These are phyloP conservation scores for Zelostemma sp. DNA, from an alignment of 1,140 invertebrate species.

Conservation along the genomic window DNA sequence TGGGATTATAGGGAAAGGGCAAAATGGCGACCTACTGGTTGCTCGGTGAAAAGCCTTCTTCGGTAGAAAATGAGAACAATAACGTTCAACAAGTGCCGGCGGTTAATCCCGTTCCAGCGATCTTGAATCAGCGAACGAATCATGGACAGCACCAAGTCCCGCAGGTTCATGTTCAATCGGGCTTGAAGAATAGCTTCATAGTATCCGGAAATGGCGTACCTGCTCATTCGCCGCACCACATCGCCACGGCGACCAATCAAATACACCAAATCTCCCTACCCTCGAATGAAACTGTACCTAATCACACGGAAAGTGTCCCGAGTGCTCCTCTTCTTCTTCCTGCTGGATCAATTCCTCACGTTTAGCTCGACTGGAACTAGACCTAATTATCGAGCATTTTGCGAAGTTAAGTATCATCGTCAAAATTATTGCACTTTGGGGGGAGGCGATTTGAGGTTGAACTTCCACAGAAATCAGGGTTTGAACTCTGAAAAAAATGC, in stretches of 20 bases:
- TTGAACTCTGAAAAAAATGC: too few species aligned
- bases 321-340: constrained; percentile 60
- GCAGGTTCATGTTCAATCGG: constrained; percentile 23
- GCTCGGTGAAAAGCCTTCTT: constrained; percentile 77
- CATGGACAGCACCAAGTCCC: constrained; percentile 11
- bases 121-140: constrained; percentile 17
- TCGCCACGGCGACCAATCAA: constrained; percentile 36
- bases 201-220: constrained; percentile 58
- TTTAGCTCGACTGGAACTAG: constrained; percentile 32
- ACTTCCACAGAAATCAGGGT: too few species aligned
- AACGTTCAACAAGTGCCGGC: constrained; percentile 2
- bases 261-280: constrained; percentile 42
- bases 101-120: constrained; percentile 13
- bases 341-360: constrained; percentile 56
- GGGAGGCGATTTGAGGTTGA: too few species aligned
- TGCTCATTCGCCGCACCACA: constrained; percentile 27
- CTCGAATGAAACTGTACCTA: constrained; percentile 55
- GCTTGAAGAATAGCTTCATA: constrained; percentile 38
- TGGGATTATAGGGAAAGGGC: constrained; percentile 80
- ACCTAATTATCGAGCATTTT: background rate
- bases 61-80: constrained; percentile 30
- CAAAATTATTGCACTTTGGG: too few species aligned
- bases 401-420: too few species aligned
- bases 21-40: constrained; percentile 90
- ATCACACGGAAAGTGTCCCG: constrained; percentile 59